Evolutionary conservation across 2,797 vertebrate genomes (phyloP).

Genomic region (Hipposideros larvatus): DNA sequence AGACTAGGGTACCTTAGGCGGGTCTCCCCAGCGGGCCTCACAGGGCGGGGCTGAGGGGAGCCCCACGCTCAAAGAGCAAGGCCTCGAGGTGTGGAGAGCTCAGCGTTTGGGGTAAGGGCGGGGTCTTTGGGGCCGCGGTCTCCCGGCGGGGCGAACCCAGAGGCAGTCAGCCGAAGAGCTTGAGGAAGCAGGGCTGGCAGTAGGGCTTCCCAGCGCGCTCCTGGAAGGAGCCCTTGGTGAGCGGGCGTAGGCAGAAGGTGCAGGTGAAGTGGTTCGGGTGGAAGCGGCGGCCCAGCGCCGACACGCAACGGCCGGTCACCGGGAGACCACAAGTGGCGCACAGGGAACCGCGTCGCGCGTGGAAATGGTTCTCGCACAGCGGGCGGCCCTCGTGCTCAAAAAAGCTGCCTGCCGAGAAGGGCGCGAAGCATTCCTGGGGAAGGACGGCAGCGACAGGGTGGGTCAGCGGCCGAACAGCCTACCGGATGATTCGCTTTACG

Average conservation of each 20-base stretch:
- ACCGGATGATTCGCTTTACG: rapidly evolving
- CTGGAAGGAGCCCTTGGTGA: constrained; percentile 97
- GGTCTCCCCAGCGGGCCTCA: neutral
- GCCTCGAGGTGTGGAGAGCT: neutral
- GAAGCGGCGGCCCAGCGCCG: constrained; percentile 95
- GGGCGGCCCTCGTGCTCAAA: constrained; percentile 95
- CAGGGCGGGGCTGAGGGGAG: neutral
- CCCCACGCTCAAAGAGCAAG: neutral
- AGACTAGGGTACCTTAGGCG: neutral
- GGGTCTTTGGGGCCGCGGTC: neutral
- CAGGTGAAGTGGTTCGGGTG: constrained; percentile 96
- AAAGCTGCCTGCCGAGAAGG: constrained; percentile 95
- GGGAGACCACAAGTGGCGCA: constrained; percentile 95
- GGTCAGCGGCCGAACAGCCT: neutral
- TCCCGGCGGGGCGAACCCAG: neutral
- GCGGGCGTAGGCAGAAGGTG: constrained; percentile 95
- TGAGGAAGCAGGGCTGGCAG: constrained; percentile 96
- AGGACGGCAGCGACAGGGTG: neutral
- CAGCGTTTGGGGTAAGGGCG: neutral
- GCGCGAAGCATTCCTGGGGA: constrained; percentile 93
- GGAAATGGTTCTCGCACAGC: constrained; percentile 95
- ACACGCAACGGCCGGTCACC: constrained; percentile 95
- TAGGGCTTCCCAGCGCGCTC: constrained; percentile 96
- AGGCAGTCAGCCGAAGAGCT: constrained; percentile 91
- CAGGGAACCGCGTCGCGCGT: constrained; percentile 93